Base-by-base conservation (phyloP, 2,888 invertebrate genomes). In the Noctua janthe region DNA sequence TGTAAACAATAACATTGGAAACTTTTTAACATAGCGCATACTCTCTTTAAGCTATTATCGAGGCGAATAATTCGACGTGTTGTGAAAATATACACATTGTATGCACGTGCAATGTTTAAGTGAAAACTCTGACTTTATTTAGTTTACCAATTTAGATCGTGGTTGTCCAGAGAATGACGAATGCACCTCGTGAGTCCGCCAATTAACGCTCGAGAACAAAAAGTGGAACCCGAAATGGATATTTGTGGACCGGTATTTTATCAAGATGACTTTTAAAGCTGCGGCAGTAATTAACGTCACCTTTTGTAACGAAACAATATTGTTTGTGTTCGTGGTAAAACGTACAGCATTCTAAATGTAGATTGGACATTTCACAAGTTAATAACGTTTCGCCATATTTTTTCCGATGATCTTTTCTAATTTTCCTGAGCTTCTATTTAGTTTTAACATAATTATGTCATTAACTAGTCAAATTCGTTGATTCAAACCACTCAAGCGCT, bases 1-100 rank as follows among this genome's bases (percentile, higher is more conserved):
- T 92, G 92, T 95, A 96, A 96, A 96, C 96, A 96, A 96, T 95
- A 96, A 96, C 96, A 96, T 91, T 90, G 93, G 93, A 95, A 95
- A 95, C 95, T 96, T 96, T 96, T 96, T 95, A 96, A 96, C 95
- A 94, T 94, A 93, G 92, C 92, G 89, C 91, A 90, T 90, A 90
- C 90, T 90, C 90, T 89, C 91, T 91, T 90, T 89, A 91, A 86
- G 90, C 89, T 90, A 91, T 89, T 89, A 88, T 88, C 84, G 94
- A 93, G 91, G 95, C 96, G 95, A 96, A 96, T 96, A 94, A 96
- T 96, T 96, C 94, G 93, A 94, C 92, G 94, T 94, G 95, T 94
- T 96, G 94, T 95, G 94, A 96, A 96, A 95, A 96, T 95, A 96
- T 94, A 95, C 94, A 90, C 91, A 93, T 29, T 59, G 59, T 59